Evolutionary conservation across 2,888 invertebrate genomes (phyloP), one percentile per base, ranked within the genome.

Genomic region (Nysson spinosus): DNA sequence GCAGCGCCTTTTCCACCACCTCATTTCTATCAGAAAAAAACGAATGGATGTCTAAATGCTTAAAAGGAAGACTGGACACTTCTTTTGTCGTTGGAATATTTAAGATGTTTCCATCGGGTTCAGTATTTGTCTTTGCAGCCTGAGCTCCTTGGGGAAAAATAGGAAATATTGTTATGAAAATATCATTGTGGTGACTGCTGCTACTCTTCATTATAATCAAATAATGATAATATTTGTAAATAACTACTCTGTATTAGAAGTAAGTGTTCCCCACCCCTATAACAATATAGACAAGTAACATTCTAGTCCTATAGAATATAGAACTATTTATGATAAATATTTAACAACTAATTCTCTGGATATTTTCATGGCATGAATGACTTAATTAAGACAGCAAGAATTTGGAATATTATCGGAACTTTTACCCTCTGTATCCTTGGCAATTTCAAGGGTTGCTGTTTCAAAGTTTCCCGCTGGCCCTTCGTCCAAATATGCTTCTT

Each of bases 11-110:
- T 73, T 93, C 93, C 7, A 95, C 91, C 9, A 93, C 92, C 17
- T 93, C 93, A 73, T 92, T 92, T 61, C 95, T 90, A 81, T 92
- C 93, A 28, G 92, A 92, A 81, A 94, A 94, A 86, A 92, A 94
- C 64, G 89, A 91, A 69, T 91, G 90, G 14, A 92, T 92, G 75
- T 92, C 81, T 34, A 83, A 67, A 20, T 75, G 77, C 28, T 73
- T 73, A 20, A 79, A 83, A 4, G 83, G 82, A 37, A 79, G 68
- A 49, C 69, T 79, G 5, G 75, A 72, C 16, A 77, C 54, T 16
- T 72, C 57, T 32, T 39, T 70, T 1, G 75, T 43, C 3, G 56
- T 17, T 39, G 56, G n/a, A 46, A 42, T 11, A n/a, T 30, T 51
- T 4, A 19, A 3, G 0, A 42, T 12, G 2, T 50, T 39, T 0